Evolutionary conservation across 2,113 vertebrate genomes (phyloP), one percentile per base, ranked within the genome.

Genomic region (Salvator merianae): DNA sequence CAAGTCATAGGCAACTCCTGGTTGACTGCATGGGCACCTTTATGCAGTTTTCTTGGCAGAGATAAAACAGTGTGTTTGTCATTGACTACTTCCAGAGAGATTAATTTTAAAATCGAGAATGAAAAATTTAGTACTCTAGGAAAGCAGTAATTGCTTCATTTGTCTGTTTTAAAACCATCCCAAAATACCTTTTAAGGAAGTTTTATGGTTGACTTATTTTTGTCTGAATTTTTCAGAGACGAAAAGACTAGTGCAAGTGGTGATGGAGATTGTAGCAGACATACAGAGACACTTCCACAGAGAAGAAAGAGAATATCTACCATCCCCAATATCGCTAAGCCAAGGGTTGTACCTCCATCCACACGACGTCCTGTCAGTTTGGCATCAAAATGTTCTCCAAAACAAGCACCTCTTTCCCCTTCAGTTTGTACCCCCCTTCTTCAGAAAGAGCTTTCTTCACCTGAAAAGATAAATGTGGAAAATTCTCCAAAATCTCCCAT

Each of bases 291-390:
- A 81, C 95, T 92, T 59, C 77, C 94, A 1, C 97, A 97, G 92
- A 97, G 98, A 91, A 97, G 98, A 94, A 98, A 98, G 85, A 95
- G 97, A 13, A 93, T 98, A 87, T 96, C 96, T 73, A 95, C 97
- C 78, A 93, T 96, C 87, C 97, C 97, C 43, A 97, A 97, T 92
- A 82, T 96, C 71, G 92, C 88, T 82, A 97, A 96, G 89, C 95
- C 96, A 77, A 92, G 93, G 92, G 92, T 96, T 65, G 94, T 91
- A 36, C 95, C 95, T 71, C 92, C 94, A 1, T 92, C 96, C 74
- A 88, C 86, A 66, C 91, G 93, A 28, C 24, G 73, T 28, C 85
- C 92, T 43, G 69, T 88, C 63, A 92, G 93, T 75, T 24, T 87
- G 71, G 88, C 84, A 10, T 85, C 90, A 59, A 97, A 96, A 86